Evolutionary conservation across 2,113 vertebrate species (phyloP), one percentile per base, ranked within the genome.

Genomic region (Xiphorhynchus elegans): DNA sequence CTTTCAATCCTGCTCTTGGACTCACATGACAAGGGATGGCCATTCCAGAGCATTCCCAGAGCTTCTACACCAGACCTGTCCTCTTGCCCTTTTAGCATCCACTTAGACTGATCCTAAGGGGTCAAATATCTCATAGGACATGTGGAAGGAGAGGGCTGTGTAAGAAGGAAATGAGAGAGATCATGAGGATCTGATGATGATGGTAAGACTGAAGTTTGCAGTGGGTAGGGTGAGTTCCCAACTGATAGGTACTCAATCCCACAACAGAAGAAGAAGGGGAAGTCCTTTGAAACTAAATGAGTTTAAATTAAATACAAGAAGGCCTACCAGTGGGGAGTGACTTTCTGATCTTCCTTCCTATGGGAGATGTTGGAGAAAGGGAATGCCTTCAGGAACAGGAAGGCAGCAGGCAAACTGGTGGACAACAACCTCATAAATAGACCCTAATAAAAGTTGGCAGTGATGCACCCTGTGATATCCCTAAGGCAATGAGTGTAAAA

Each of bases 371-470:
- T 10, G 39, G 31, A 46, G 40, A 53, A 76, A 28, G 21, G 46
- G 17, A 78, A 3, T 2, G 2, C 4, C 47, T 67, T 15, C 40
- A 81, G 25, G 21, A 42, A 12, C 50, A 90, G 39, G 40, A 40
- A 39, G 10, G 10, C 19, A 19, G 29, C 2, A 72, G 24, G 21
- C 7, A 76, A 50, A 46, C 0, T 10, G 28, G 11, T 23, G 33
- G 28, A 74, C 10, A n/a, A 3, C 3, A 59, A 28, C 40, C 16
- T 31, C 3, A 1, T 16, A 26, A 18, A 35, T 6, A 49, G 47
- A 11, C 1, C 0, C 19, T 33, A 17, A 39, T 10, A 13, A 62
- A 35, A 35, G 70, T 6, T 52, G 23, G 4, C 31, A 21, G 18
- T 13, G 13, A 5, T 47, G 47, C 10, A n/a, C 13, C 26, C 64